These are phyloP conservation scores for Poecile atricapillus DNA, from an alignment of 2,113 vertebrate species.

Conservation along the genomic window DNA sequence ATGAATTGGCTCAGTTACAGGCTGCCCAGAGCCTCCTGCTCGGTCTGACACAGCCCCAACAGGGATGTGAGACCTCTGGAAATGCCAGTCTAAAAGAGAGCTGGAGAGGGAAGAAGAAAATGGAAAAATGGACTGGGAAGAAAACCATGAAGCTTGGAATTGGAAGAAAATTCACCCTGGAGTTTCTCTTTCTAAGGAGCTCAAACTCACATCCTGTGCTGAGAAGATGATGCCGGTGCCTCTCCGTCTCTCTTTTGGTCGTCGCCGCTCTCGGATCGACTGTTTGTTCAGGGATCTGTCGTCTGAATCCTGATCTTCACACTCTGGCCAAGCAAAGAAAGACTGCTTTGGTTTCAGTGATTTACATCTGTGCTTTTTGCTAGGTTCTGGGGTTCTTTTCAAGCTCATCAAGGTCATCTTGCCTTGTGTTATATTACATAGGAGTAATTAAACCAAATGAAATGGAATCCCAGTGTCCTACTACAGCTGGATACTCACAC, in stretches of 20 bases:
- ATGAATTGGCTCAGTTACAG: background rate
- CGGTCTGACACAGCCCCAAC: fast-evolving
- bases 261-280: conserved; percentile 67
- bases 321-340: conserved; percentile 69
- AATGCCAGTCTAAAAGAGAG: background rate
- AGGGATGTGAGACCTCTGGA: background rate
- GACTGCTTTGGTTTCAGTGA: conserved; percentile 46
- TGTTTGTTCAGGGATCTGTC: conserved; percentile 64
- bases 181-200: background rate
- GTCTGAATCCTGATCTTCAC: conserved; percentile 70
- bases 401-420: background rate
- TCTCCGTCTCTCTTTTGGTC: conserved; percentile 66
- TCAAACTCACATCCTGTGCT: conserved; percentile 74
- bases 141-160: background rate
- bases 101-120: background rate
- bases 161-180: background rate
- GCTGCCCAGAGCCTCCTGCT: background rate
- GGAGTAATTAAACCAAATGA: background rate
- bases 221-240: conserved; percentile 70
- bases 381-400: background rate
- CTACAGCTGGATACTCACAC: background rate
- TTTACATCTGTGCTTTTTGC: background rate
- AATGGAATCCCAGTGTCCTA: background rate
- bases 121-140: background rate
- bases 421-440: background rate